Evolutionary conservation across 2,113 vertebrate species (phyloP), one percentile per base, ranked within the genome.

Genomic region (Spermophilus dauricus): DNA sequence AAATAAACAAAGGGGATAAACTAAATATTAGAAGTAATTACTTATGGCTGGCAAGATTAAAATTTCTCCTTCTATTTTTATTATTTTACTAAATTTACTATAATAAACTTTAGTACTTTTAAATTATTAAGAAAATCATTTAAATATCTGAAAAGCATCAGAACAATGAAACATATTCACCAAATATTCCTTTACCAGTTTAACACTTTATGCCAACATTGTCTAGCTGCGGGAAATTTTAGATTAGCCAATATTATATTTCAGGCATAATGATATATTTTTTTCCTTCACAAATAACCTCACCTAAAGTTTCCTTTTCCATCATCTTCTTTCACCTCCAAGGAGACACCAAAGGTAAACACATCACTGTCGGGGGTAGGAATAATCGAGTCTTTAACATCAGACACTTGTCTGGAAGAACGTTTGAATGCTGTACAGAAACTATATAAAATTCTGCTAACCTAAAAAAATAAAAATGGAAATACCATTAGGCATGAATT

Each of bases 271-370:
- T 26, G 37, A 0, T 75, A 87, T 90, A 45, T 37, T 91, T 94
- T 85, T 83, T 88, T 70, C 86, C 80, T 90, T 92, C 76, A 18
- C 89, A 91, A 92, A 93, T 37, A 91, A 78, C 4, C 95, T 98
- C 97, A 99, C 99, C 99, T 99, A 98, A 99, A 99, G 98, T 99
- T 99, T 95, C 99, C 99, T 99, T 99, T 99, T 93, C 99, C 99
- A 95, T 99, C 99, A 81, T 99, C 99, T 98, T 99, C 99, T 97
- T 99, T 99, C 94, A 99, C 99, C 98, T 99, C 99, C 86, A 99
- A 97, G 9, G 99, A 99, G 92, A 99, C 99, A 58, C 98, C 99
- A 98, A 99, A 99, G 91, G 99, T 99, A 98, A 99, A 99, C 28
- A 99, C 98, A 87, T 99, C 99, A n/a, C 99, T 99, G 16, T 99